phyloP scores from a whole-genome alignment of 2,888 invertebrate species.

The Nomada fabriciana region DNA sequence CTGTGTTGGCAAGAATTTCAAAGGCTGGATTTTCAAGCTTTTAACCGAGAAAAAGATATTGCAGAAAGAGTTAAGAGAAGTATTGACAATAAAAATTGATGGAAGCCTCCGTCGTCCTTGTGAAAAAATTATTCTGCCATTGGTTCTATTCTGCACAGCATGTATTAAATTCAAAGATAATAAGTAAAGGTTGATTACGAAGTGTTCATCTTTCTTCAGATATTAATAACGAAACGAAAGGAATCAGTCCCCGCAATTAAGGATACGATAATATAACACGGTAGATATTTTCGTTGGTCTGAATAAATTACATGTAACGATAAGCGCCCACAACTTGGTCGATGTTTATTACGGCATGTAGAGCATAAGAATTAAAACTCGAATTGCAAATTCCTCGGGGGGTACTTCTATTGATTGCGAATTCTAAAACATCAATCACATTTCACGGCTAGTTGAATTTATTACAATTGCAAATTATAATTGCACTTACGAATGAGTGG shows the following conservation, averaged over 20 bases:
- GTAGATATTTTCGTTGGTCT: too few species aligned
- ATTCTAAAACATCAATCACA: neutral
- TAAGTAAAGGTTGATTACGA: too few species aligned
- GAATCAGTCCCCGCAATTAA: neutral
- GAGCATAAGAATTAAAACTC: neutral
- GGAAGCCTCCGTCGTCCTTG: neutral
- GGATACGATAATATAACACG: too few species aligned
- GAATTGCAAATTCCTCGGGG: neutral
- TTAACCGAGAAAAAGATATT: neutral
- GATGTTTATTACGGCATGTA: too few species aligned
- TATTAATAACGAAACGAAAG: neutral
- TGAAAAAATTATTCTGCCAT: neutral
- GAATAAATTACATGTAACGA: too few species aligned
- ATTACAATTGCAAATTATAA: constrained; percentile 8
- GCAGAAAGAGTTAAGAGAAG: neutral
- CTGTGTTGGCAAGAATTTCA: neutral
- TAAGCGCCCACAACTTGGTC: too few species aligned
- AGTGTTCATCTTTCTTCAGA: too few species aligned
- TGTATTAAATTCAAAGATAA: too few species aligned
- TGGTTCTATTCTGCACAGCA: neutral
- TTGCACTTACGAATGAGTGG: neutral
- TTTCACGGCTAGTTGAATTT: neutral
- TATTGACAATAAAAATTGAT: neutral
- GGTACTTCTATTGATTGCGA: neutral
- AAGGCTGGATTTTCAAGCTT: neutral